Conservation (phyloP, 2,797 vertebrate species). For the Coilia nasus region DNA sequence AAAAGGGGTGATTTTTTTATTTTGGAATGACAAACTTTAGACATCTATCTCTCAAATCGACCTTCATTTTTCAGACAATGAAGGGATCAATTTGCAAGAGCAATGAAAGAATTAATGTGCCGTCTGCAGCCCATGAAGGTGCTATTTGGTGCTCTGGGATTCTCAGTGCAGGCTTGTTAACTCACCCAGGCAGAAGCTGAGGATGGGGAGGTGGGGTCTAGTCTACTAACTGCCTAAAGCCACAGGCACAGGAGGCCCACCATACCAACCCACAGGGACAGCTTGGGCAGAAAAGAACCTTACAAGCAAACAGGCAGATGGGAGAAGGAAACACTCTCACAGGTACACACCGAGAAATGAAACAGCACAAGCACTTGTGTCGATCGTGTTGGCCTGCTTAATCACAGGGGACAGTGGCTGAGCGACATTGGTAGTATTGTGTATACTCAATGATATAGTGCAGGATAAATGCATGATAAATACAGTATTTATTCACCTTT, state of each 20-base stretch:
- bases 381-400: not conserved
- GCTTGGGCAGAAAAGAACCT: not conserved
- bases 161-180: not conserved
- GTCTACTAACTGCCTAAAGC: not conserved
- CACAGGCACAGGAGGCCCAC: not conserved
- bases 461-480: too few species aligned
- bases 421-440: not conserved
- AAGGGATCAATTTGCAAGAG: not conserved
- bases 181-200: not conserved
- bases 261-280: not conserved
- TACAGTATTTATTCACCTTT: too few species aligned
- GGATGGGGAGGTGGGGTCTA: not conserved
- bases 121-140: not conserved
- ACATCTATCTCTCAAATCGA: conserved; percentile 1
- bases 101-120: not conserved
- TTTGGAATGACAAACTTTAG: not conserved
- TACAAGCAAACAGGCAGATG: not conserved
- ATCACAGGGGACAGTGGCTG: not conserved
- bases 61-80: not conserved
- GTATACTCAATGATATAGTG: too few species aligned
- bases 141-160: not conserved
- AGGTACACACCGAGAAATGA: not conserved
- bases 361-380: not conserved
- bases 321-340: not conserved
- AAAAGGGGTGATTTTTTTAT: not conserved